Evolutionary conservation across 2,797 vertebrate genomes (phyloP).

Genomic region (Lateolabrax maculatus): DNA sequence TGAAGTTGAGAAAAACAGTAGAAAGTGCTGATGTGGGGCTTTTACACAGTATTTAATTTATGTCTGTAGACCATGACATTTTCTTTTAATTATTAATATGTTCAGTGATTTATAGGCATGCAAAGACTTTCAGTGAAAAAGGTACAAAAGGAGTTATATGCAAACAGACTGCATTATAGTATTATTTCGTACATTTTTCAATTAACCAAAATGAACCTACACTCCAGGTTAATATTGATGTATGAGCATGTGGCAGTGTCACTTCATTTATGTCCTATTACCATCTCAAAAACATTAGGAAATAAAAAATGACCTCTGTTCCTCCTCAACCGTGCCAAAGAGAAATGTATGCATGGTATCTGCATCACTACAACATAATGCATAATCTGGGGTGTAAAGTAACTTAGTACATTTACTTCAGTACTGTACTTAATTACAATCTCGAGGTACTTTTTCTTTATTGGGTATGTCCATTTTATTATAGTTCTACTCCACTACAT

Average conservation of each 20-base stretch:
- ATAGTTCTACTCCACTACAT: not conserved
- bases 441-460: not conserved
- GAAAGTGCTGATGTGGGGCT: not conserved
- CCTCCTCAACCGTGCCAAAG: not conserved
- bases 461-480: not conserved
- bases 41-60: not conserved
- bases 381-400: not conserved
- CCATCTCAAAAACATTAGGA: not conserved
- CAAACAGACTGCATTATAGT: not conserved
- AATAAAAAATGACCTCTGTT: not conserved
- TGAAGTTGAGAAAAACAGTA: not conserved
- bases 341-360: not conserved
- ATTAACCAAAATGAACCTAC: not conserved
- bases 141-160: not conserved
- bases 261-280: not conserved
- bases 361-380: not conserved
- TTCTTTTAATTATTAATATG: not conserved
- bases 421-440: not conserved
- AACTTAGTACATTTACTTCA: not conserved
- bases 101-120: not conserved
- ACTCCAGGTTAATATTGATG: not conserved
- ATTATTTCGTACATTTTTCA: not conserved
- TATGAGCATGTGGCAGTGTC: not conserved
- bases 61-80: not conserved
- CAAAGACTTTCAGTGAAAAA: not conserved